Evolutionary conservation across 1,140 invertebrate species (phyloP).

Genomic region (Anthonomus grandis): DNA sequence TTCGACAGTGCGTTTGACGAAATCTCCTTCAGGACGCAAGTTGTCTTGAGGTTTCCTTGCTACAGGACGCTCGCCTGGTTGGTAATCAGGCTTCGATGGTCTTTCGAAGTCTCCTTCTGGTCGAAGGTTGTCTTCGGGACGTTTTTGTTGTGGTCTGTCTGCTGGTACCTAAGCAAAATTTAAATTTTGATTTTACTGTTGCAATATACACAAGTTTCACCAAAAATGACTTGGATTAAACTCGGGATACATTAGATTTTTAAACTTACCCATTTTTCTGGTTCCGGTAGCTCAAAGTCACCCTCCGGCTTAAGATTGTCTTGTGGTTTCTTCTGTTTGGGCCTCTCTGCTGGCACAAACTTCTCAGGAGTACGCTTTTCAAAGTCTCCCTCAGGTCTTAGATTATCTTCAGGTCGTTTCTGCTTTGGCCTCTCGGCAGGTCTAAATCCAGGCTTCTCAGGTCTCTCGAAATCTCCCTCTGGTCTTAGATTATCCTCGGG

Average conservation of each 20-base stretch:
- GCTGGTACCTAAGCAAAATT: slow-evolving; percentile 35
- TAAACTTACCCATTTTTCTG: slow-evolving; percentile 42
- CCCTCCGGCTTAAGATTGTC: slow-evolving; percentile 63
- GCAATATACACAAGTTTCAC: no score
- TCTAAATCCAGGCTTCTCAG: slow-evolving; percentile 44
- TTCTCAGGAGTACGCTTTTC: slow-evolving; percentile 48
- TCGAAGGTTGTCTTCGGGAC: slow-evolving; percentile 47
- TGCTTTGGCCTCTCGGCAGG: slow-evolving; percentile 57
- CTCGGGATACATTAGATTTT: slow-evolving; percentile 41
- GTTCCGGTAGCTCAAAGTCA: slow-evolving; percentile 44
- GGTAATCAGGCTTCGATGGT: slow-evolving; percentile 50
- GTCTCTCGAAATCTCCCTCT: slow-evolving; percentile 59
- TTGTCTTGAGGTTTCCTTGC: slow-evolving; percentile 53
- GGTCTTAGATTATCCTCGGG: slow-evolving; percentile 52
- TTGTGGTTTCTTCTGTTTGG: slow-evolving; percentile 52
- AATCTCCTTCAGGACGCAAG: slow-evolving; percentile 52
- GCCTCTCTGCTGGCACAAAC: slow-evolving; percentile 53
- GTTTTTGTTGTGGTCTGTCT: slow-evolving; percentile 44
- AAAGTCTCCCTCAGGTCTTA: slow-evolving; percentile 53
- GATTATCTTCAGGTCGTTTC: slow-evolving; percentile 56
- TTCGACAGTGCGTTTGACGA: slow-evolving; percentile 54
- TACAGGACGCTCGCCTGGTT: slow-evolving; percentile 43
- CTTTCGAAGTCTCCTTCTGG: slow-evolving; percentile 52
- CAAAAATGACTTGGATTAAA: no score
- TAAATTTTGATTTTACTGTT: no score